Evolutionary conservation across 1,140 invertebrate genomes (phyloP), one percentile per base, ranked within the genome.

Genomic region (Panagrolaimus sp.): DNA sequence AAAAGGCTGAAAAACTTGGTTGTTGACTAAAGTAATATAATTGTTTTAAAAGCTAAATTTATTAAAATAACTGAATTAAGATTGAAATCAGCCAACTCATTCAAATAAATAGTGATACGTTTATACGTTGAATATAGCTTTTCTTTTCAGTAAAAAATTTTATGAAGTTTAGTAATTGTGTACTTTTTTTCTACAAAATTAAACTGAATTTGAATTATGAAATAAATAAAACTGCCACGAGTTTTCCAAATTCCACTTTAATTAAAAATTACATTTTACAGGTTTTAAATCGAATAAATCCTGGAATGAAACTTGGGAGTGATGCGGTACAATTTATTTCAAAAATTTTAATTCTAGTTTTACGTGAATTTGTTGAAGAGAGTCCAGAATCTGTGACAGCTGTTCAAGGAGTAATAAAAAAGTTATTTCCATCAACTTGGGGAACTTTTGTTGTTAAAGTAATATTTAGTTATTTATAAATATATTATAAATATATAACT

Each of bases 281-380:
- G 48, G 48, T 52, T 7, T 15, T 52, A 52, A 52, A 52, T 24
- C 48, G 48, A 21, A 24, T 52, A 52, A 52, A 52, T 24, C 73
- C 73, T 28, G 73, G 73, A 43, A 74, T 74, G 67, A 68, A 68
- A 21, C 58, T 74, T n/a, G 73, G 75, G 43, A 45, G 43, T n/a
- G 73, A 74, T 58, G 73, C 73, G 5, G 52, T 73, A 28, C 14
- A 44, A 46, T 65, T 72, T n/a, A 74, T 74, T 44, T 65, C 73
- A n/a, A 73, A 74, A 58, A 71, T 74, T 43, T 69, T 74, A 12
- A 48, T 52, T 32, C 71, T 68, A 17, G 32, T 76, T 28, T 62
- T 74, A 8, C 65, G 38, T 32, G 69, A 69, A 52, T 65, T 74
- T 26, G 43, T 74, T 8, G 73, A 76, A 28, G 65, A 74, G 38